phyloP scores from a whole-genome alignment of 2,888 invertebrate species.

The Neoaliturus tenellus region DNA sequence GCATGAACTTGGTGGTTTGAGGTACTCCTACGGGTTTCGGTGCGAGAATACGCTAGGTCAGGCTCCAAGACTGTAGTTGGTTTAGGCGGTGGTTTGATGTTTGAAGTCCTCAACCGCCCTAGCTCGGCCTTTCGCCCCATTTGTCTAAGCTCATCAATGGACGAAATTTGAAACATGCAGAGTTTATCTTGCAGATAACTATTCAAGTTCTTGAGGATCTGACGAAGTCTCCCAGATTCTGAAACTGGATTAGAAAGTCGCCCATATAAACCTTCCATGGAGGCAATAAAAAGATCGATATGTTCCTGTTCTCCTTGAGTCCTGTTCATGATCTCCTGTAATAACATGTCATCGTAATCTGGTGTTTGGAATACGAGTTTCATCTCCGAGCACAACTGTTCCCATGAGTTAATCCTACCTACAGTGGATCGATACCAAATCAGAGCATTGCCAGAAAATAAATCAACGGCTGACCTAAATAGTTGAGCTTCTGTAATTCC shows the following conservation, averaged over 20 bases:
- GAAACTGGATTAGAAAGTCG: not conserved
- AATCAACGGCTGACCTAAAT: conserved; percentile 62
- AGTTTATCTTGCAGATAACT: conserved; percentile 2
- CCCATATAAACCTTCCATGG: conserved; percentile 19
- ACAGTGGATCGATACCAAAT: conserved; percentile 68
- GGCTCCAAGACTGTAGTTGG: not conserved
- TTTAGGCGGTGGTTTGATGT: not conserved
- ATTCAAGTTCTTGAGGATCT: not conserved
- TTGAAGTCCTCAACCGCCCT: not conserved
- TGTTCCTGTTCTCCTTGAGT: not conserved
- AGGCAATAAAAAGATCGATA: conserved; percentile 5
- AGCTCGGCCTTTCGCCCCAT: not conserved
- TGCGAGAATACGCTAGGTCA: too few species aligned
- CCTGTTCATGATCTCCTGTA: too few species aligned
- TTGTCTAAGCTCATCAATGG: not conserved
- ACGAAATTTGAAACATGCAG: not conserved
- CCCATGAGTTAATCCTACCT: conserved; percentile 1
- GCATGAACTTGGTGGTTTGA: too few species aligned
- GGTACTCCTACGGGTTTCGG: too few species aligned
- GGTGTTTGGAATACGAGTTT: not conserved
- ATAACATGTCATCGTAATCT: not conserved
- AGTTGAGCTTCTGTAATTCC: conserved; percentile 59
- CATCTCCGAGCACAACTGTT: conserved; percentile 9
- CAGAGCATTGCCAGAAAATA: conserved; percentile 63
- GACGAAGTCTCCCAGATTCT: not conserved